A percentile compares a stretch with the other conserved stretches of the same genome.
These are phyloP conservation scores for Pluvianellus socialis DNA, from an alignment of 2,113 vertebrate species.

Conservation along the genomic window DNA sequence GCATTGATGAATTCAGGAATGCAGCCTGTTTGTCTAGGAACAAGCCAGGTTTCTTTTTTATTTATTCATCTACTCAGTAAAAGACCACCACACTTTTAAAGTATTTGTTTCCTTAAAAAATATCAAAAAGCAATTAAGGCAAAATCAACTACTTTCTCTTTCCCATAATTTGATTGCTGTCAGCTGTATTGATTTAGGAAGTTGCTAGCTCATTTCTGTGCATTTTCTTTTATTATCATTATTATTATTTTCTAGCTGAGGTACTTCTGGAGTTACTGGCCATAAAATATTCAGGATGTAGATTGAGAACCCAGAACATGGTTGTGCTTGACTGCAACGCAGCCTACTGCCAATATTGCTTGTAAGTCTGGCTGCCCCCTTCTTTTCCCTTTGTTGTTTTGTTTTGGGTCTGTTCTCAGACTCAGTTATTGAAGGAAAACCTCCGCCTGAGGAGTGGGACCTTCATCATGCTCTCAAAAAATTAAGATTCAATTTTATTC, in stretches of 20 bases:
- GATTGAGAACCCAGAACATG: not conserved
- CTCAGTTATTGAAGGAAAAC: not conserved
- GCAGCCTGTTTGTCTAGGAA: not conserved
- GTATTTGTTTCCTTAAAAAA: not conserved
- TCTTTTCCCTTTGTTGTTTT: not conserved
- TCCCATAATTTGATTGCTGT: not conserved
- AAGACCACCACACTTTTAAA: not conserved
- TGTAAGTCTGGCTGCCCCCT: not conserved
- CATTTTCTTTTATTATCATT: not conserved
- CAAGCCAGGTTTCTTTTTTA: not conserved
- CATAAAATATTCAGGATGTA: not conserved
- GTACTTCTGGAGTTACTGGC: not conserved
- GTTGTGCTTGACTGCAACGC: not conserved
- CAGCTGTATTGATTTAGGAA: not conserved
- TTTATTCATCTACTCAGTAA: not conserved
- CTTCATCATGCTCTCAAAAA: not conserved
- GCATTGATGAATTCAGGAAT: accelerated
- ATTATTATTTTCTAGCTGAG: not conserved
- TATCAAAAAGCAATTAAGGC: not conserved
- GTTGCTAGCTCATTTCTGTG: not conserved
- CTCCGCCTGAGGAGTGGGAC: not conserved
- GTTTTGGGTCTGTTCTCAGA: not conserved
- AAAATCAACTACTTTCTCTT: not conserved
- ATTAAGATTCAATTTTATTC: not conserved
- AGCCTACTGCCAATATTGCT: not conserved